A percentile compares a stretch with the other conserved stretches of the same genome.
Evolutionary conservation across 2,797 vertebrate species (phyloP).

Genomic region (Hirundo rustica): DNA sequence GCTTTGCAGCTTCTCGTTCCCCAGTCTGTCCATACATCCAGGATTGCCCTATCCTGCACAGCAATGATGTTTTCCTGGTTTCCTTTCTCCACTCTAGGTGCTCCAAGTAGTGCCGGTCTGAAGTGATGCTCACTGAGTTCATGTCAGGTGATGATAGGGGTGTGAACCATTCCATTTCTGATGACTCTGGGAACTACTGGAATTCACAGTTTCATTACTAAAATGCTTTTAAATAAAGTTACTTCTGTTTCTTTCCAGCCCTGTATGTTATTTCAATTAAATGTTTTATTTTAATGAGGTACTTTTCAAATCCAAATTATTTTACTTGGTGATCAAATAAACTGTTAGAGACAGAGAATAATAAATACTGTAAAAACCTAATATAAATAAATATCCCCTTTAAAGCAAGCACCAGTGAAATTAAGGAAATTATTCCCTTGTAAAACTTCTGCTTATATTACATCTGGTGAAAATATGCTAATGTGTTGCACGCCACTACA

Average conservation of each 20-base stretch:
- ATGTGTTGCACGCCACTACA: too few species aligned
- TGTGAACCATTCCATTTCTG: not conserved
- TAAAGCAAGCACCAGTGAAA: not conserved
- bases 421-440: not conserved
- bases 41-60: not conserved
- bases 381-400: conserved; percentile 19
- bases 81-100: not conserved
- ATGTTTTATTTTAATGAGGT: not conserved
- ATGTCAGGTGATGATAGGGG: too few species aligned
- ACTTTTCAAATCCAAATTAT: conserved; percentile 22
- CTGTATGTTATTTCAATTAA: not conserved
- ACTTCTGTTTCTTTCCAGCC: not conserved
- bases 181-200: not conserved
- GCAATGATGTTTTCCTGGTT: not conserved
- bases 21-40: not conserved
- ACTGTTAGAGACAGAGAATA: conserved; percentile 3
- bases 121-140: not conserved
- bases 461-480: not conserved
- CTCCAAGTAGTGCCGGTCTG: not conserved
- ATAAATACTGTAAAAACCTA: conserved; percentile 13
- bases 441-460: conserved; percentile 11
- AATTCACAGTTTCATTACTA: not conserved
- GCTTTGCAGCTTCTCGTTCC: accelerated
- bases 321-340: conserved; percentile 34
- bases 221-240: not conserved